These are phyloP conservation scores for Orchesella flavescens DNA, from an alignment of 2,888 invertebrate species.

Conservation along the genomic window DNA sequence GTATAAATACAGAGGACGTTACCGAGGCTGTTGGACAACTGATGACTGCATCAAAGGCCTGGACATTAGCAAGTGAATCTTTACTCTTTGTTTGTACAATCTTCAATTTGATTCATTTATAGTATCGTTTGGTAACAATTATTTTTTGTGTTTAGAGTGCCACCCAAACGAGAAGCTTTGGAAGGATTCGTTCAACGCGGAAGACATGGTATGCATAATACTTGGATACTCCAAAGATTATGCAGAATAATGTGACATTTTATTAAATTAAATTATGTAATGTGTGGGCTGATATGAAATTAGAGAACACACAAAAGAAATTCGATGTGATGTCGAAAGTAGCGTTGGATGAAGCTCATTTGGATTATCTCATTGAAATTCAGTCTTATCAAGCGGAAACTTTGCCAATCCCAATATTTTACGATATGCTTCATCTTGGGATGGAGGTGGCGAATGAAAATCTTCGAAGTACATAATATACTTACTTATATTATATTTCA, in stretches of 20 bases:
- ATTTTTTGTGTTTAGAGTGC: constrained; percentile 19
- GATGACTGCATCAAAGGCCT: constrained; percentile 56
- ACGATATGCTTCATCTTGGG: constrained; percentile 63
- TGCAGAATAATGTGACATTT: not conserved
- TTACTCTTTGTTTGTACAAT: not conserved
- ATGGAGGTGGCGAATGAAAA: constrained; percentile 54
- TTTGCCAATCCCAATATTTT: constrained; percentile 58
- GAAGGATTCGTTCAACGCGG: constrained; percentile 60
- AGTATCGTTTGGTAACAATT: no score
- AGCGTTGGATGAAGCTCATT: constrained; percentile 44
- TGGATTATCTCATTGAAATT: constrained; percentile 61
- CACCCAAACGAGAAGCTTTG: constrained; percentile 61
- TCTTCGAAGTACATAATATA: constrained; percentile 37
- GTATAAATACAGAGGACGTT: constrained; percentile 46
- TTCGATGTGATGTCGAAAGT: constrained; percentile 53
- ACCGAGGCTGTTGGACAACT: constrained; percentile 56
- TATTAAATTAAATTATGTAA: constrained; percentile 6
- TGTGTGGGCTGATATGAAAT: not conserved
- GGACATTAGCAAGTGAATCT: constrained; percentile 50
- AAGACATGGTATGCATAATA: constrained; percentile 36
- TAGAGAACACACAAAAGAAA: constrained; percentile 50
- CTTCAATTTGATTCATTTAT: no score
- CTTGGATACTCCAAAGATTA: no score
- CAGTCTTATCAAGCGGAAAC: constrained; percentile 49
- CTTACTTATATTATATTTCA: not conserved